Percentiles rank a stretch among this genome's conserved stretches.
Conservation (phyloP, 1,140 invertebrate genomes). For the Solenopsis invicta region DNA sequence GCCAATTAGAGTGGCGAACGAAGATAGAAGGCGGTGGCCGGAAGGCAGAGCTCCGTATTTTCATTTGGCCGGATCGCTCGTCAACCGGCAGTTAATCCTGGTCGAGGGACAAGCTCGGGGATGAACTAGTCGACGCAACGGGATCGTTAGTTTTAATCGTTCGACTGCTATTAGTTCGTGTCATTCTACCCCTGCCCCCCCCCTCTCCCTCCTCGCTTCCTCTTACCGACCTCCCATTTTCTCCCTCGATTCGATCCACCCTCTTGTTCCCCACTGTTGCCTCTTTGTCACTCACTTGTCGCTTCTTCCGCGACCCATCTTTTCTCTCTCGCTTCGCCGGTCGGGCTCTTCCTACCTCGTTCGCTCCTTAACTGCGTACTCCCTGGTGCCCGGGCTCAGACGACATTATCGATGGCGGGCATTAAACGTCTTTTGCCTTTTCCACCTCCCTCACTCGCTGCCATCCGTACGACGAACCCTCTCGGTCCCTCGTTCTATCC, state of each 20-base stretch:
- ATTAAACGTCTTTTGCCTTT: constrained; percentile 70
- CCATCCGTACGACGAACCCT: not conserved
- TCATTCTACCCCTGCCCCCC: not conserved
- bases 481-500: constrained; percentile 8
- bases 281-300: constrained; percentile 44
- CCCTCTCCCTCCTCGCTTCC: not conserved
- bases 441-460: constrained; percentile 11
- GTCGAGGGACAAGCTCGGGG: constrained; percentile 61
- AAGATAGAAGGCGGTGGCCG: constrained; percentile 28
- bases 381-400: constrained; percentile 57
- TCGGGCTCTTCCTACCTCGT: constrained; percentile 48
- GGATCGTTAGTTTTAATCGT: constrained; percentile 80
- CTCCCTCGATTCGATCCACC: constrained; percentile 20
- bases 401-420: constrained; percentile 73
- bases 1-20: constrained; percentile 61
- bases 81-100: constrained; percentile 76
- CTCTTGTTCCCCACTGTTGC: not conserved
- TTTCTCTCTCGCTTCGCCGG: constrained; percentile 30
- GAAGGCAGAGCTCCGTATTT: constrained; percentile 65
- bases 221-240: not conserved
- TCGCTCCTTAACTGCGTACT: constrained; percentile 65
- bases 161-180: constrained; percentile 77
- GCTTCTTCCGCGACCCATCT: constrained; percentile 31
- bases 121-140: constrained; percentile 73
- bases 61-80: constrained; percentile 76